Evolutionary conservation across 2,113 vertebrate genomes (phyloP), one percentile per base, ranked within the genome.

Genomic region (Sinosuthora webbiana): DNA sequence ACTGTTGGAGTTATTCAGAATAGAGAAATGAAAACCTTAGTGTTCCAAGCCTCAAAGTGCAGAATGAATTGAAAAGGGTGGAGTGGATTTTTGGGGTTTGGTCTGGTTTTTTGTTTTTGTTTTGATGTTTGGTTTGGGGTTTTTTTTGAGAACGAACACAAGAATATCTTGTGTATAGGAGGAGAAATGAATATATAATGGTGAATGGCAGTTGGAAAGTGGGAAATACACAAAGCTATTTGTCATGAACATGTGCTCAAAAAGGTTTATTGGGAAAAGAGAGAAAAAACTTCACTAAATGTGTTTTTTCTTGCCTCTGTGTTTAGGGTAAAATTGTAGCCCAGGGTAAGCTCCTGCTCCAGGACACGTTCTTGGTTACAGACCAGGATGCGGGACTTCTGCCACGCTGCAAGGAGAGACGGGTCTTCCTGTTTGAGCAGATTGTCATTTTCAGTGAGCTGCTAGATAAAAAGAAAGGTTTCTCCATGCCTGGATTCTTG

Each of bases 381-480:
- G 99, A 99, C 97, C 99, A 99, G 94, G 99, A 99, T 33, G 94
- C 98, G 0, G 99, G 99, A 83, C 99, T 99, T 93, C 98, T 99
- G 92, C 99, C 99, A 65, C 99, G 99, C 77, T 99, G 99, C 98
- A 99, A 98, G 94, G 99, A 99, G 95, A 99, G 99, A 96, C 99
- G 99, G 47, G 97, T 99, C 77, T 99, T 99, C 98, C 98, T 99
- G 71, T 99, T 99, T 69, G 99, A 99, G 95, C 99, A 99, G 98
- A 99, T 99, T 45, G 98, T 99, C 90, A 99, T 99, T 96, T 99
- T 99, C 98, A 99, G 99, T 47, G 99, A 99, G 97, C 99, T 99
- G 30, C 97, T 99, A 73, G 99, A 99, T 97, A 99, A 99, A 97
- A 99, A 99, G 97, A 99, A 99, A 98, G 99, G 99, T 97, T 99